Evolutionary conservation across 2,113 vertebrate species (phyloP), one percentile per base, ranked within the genome.

Genomic region (Puma concolor): DNA sequence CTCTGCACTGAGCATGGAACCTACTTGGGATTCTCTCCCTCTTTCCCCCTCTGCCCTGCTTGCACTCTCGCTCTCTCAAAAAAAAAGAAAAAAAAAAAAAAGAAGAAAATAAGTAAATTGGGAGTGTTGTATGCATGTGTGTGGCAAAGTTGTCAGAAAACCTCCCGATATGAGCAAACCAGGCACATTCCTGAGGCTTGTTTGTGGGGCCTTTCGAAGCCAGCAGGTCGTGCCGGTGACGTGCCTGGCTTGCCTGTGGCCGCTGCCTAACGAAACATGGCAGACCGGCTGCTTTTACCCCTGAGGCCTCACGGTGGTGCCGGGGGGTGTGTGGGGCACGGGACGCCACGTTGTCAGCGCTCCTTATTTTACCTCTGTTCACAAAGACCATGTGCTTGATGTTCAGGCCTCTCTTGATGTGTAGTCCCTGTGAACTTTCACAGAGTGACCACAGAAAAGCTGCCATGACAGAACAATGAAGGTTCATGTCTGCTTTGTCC

Each of bases 101-200:
- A 21, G 15, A 69, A 23, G 4, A 21, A 74, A 76, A 2, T 29
- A 15, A 63, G 54, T 60, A 52, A 60, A 41, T 41, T 17, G 17
- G 67, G 52, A 50, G 21, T 12, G 15, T 12, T 7, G 13, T 10
- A 5, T 21, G 57, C 19, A 10, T 15, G 8, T 23, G 1, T 27
- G 36, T 60, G 77, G 50, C 16, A 1, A 33, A 33, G 76, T 60
- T 16, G 0, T 57, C 50, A 36, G 57, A 36, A 74, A 64, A 4
- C 16, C 50, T 54, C 36, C 71, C 2, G 2, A 7, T 2, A 1
- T 10, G 44, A 33, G n/a, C 12, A 2, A 4, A 31, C 27, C 29
- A 38, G 1, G 21, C 63, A 2, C 36, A 19, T 79, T 50, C 50
- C 33, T 54, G 33, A 27, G 21, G 4, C 64, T 60, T 1, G 4